Evolutionary conservation across 2,888 invertebrate species (phyloP), one percentile per base, ranked within the genome.

Genomic region (Xestia sexstrigata): DNA sequence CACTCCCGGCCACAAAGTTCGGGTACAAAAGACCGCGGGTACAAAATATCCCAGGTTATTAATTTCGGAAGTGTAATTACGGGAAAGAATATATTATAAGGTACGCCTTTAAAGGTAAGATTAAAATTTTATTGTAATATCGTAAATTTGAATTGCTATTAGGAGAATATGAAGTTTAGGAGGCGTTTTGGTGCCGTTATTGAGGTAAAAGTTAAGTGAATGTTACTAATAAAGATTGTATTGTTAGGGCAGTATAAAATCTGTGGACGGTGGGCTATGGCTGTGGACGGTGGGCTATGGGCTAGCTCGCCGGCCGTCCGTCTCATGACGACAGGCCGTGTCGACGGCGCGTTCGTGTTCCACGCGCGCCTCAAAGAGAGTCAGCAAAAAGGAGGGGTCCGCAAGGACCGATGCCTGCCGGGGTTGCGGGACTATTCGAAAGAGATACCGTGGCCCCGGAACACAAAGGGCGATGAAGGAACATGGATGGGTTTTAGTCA

Each of bases 11-110:
- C 89, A 81, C 89, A 88, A 88, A 88, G 84, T 89, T 89, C 79
- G 83, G 82, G 80, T 78, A 88, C 87, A 88, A 89, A 89, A 88
- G 89, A 79, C 78, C 71, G 68, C 70, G 71, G 84, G 79, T 74
- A 87, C 85, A 85, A 86, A 88, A 85, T 84, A 88, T 72, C 80
- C 77, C 81, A 78, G 77, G 84, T 84, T 85, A 89, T 89, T 89
- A 89, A 89, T 89, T 88, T 89, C 70, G 74, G 78, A 80, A 79
- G 85, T 83, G 84, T 87, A 88, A 88, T 89, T 89, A 89, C 76
- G 84, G 79, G 76, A 85, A 87, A 86, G 85, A 88, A 89, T 89
- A 87, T 86, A 86, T 89, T 87, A 88, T 78, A 74, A 83, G 81
- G 76, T 68, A 78, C 78, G 80, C 84, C 80, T 82, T 77, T 83